Percentiles rank a stretch among this genome's conserved stretches.
Evolutionary conservation across 2,113 vertebrate species (phyloP).

Genomic region (Podiceps cristatus): DNA sequence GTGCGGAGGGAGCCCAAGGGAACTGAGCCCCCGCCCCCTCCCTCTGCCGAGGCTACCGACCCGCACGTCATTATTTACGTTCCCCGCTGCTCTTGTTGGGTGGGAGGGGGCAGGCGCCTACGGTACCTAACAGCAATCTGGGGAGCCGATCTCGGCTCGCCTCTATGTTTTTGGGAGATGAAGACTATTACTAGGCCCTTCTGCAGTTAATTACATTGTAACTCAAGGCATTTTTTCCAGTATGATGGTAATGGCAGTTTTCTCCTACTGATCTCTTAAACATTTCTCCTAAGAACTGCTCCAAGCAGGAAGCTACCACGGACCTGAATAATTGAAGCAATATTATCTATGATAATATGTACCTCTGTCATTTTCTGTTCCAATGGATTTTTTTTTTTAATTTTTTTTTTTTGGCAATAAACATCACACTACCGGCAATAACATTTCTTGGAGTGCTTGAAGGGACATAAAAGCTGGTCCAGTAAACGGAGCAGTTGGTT

Average conservation of each 20-base stretch:
- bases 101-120: not conserved
- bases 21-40: not conserved
- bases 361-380: constrained; percentile 29
- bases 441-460: constrained; percentile 60
- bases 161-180: not conserved
- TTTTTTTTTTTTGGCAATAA: not conserved
- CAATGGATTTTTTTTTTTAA: not conserved
- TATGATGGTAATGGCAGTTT: not conserved
- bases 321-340: constrained; percentile 53
- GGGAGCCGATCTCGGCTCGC: not conserved
- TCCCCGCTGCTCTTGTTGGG: not conserved
- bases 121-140: not conserved
- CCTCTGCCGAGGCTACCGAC: not conserved
- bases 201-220: constrained; percentile 13
- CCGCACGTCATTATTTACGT: not conserved
- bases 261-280: constrained; percentile 17
- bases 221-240: constrained; percentile 5
- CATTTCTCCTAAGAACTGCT: constrained; percentile 26
- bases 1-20: not conserved
- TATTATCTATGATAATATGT: constrained; percentile 64
- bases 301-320: not conserved
- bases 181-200: not conserved
- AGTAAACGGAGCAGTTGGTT: constrained; percentile 19
- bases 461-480: constrained; percentile 3
- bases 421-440: constrained; percentile 52